Evolutionary conservation across 2,888 invertebrate species (phyloP), one percentile per base, ranked within the genome.

Genomic region (Shargacucullia verbasci): DNA sequence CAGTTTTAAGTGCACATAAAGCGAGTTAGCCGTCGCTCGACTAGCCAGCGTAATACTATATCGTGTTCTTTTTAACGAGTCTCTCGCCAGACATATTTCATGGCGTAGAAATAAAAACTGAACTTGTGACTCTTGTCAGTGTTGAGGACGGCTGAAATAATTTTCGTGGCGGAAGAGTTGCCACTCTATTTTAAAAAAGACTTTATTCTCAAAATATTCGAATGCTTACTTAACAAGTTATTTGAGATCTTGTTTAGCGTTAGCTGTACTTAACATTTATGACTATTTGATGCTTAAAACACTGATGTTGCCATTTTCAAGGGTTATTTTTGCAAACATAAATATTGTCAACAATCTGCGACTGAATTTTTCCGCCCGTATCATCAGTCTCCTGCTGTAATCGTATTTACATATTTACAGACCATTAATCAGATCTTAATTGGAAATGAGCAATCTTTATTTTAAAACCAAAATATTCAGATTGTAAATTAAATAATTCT

Each of bases 1-100:
- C 83, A 81, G 86, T 84, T 88, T 91, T 90, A 91, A 91, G 87
- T 85, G 88, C 87, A 85, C 89, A 90, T 92, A 91, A 92, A 92
- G 83, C 82, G 87, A 84, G 87, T 88, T 87, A 88, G 82, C 82
- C 84, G 79, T 76, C 82, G 82, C 83, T 79, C 79, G 76, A 82
- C 88, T 80, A 84, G 81, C 86, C 83, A 78, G 73, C 84, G 85
- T 88, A 88, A 87, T 89, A 85, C 85, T 81, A 84, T 88, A 89
- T 87, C 89, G 85, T 86, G 86, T 86, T 89, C 85, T 87, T 89
- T 89, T 90, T 89, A 90, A 90, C 88, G 89, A 89, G 83, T 85
- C 87, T 87, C 87, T 76, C 59, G 85, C 76, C 80, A 80, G 75
- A 83, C 76, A 88, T 89, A 87, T 87, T 88, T 90, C 85, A 88